phyloP scores from a whole-genome alignment of 2,888 invertebrate genomes.

The Clitarchus hookeri region DNA sequence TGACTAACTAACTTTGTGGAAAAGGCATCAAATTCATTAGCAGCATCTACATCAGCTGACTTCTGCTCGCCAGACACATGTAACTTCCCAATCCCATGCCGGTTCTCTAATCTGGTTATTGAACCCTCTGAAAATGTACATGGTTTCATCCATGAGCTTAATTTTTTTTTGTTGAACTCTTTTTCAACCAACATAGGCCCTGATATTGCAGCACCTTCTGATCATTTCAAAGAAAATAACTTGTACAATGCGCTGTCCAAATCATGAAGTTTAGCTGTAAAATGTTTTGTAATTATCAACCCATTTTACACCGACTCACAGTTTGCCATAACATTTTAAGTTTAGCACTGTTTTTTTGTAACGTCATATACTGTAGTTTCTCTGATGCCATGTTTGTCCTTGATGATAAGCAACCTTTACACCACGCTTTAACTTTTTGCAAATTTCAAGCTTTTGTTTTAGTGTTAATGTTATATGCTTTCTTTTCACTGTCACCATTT shows the following conservation, averaged over 20 bases:
- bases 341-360: background rate
- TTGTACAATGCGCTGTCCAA: background rate
- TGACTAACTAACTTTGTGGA: background rate
- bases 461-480: background rate
- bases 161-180: background rate
- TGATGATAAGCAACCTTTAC: background rate
- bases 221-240: background rate
- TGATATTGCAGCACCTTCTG: background rate
- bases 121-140: background rate
- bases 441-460: background rate
- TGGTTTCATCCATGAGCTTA: background rate
- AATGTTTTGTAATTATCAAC: background rate
- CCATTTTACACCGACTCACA: background rate
- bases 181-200: background rate
- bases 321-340: background rate
- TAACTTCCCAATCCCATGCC: background rate
- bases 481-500: background rate
- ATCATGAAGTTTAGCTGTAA: background rate
- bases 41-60: background rate
- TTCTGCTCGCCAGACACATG: background rate
- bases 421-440: background rate
- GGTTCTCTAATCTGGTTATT: background rate
- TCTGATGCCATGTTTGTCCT: background rate
- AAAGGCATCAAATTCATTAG: background rate
- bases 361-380: background rate